A percentile compares a stretch with the other conserved stretches of the same genome.
Conservation (phyloP, 2,797 vertebrate species). For the Petrocephalus schoutedeni region DNA sequence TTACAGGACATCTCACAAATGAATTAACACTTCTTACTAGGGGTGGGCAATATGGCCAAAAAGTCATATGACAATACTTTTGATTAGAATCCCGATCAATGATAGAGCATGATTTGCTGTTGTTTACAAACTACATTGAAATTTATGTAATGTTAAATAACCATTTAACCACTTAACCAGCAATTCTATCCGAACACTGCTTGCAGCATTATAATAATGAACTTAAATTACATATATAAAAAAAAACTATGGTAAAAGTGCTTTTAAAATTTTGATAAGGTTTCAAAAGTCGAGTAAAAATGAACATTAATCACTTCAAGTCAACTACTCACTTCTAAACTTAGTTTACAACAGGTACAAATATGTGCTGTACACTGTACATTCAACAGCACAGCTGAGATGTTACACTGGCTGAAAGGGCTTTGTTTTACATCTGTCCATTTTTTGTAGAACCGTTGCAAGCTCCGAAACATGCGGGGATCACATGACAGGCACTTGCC, state of each 20-base stretch:
- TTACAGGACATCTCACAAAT: neutral
- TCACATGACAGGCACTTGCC: neutral
- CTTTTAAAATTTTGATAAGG: neutral
- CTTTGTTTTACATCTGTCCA: neutral
- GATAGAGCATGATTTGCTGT: neutral
- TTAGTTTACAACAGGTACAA: neutral
- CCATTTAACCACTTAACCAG: neutral
- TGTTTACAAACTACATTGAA: neutral
- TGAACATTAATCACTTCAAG: neutral
- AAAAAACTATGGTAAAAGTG: neutral
- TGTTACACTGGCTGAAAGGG: neutral
- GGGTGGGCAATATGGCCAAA: neutral
- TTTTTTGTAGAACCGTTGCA: neutral
- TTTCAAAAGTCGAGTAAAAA: neutral
- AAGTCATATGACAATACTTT: neutral
- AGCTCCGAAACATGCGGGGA: neutral
- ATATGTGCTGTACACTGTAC: neutral
- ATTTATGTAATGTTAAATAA: neutral
- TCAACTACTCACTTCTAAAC: neutral
- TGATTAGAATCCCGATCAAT: neutral
- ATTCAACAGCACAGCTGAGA: neutral
- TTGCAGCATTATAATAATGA: neutral
- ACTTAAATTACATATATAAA: neutral
- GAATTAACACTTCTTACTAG: neutral
- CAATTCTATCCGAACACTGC: neutral